These are phyloP conservation scores for Gallinago undulata DNA, from an alignment of 2,113 vertebrate species.

Conservation along the genomic window DNA sequence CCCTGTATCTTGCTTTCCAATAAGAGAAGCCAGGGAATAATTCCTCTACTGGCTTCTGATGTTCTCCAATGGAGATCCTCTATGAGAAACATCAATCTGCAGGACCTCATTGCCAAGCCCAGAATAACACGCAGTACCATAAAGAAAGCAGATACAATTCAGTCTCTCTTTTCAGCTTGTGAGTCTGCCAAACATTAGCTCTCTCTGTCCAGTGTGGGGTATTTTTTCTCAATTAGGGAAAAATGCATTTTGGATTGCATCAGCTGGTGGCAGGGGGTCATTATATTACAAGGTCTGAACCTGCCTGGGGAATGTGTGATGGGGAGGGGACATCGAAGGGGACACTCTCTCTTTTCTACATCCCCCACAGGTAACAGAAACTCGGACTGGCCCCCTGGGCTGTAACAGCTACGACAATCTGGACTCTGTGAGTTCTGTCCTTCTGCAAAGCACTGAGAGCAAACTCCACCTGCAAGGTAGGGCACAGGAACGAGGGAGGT, in stretches of 20 bases:
- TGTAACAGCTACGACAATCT: conserved; percentile 99
- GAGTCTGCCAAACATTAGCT: neutral
- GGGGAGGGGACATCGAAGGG: neutral
- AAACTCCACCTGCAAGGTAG: conserved; percentile 98
- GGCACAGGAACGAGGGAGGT: conserved; percentile 65
- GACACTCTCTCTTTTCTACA: neutral
- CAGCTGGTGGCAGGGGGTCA: neutral
- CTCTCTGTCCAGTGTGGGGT: neutral
- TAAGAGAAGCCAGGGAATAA: conserved; percentile 2
- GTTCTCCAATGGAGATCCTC: neutral
- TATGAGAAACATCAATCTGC: neutral
- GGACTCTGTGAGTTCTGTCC: conserved; percentile 98
- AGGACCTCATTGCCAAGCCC: neutral
- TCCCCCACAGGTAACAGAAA: conserved; percentile 90
- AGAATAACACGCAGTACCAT: neutral
- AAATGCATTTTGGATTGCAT: neutral
- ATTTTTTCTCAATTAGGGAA: neutral
- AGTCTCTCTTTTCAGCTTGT: neutral
- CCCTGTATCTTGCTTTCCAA: neutral
- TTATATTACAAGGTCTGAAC: neutral
- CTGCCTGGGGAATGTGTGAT: neutral
- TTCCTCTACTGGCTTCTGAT: conserved; percentile 21
- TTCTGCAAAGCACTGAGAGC: conserved; percentile 99
- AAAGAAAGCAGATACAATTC: neutral
- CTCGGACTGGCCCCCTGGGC: conserved; percentile 94